Evolutionary conservation across 2,797 vertebrate genomes (phyloP).

Genomic region (Cygnus olor): DNA sequence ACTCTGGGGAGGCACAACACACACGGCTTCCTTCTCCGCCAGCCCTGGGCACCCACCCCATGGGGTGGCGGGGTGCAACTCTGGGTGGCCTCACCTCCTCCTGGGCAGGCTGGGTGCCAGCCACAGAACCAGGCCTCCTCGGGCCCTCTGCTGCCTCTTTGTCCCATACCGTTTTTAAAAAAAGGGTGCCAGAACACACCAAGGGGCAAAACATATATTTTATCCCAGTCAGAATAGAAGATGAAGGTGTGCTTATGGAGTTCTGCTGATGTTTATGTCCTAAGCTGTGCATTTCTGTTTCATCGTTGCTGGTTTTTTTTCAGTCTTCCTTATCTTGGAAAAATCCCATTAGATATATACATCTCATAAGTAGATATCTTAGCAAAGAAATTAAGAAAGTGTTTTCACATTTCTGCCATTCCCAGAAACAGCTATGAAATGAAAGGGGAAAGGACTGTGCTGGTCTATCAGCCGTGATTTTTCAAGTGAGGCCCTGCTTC

Average conservation of each 20-base stretch:
- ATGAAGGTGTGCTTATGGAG: fast-evolving
- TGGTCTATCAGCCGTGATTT: not conserved
- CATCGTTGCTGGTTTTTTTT: not conserved
- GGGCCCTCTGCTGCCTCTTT: fast-evolving
- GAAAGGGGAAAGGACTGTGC: not conserved
- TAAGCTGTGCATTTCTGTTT: not conserved
- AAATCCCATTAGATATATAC: not conserved
- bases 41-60: not conserved
- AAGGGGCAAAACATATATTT: not conserved
- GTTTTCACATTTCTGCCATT: not conserved
- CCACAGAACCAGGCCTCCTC: not conserved
- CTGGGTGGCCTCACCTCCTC: not conserved
- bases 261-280: not conserved
- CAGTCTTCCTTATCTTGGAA: not conserved
- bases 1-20: not conserved
- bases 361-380: not conserved
- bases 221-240: not conserved
- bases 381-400: not conserved
- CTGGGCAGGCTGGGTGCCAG: fast-evolving
- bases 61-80: not conserved
- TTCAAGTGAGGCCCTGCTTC: not conserved
- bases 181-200: not conserved
- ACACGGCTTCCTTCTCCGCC: not conserved
- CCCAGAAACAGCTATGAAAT: not conserved
- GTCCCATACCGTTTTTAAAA: fast-evolving